Conservation (phyloP, 37 sponge, comb jelly and placozoan genomes). For the Crambe crambe region DNA sequence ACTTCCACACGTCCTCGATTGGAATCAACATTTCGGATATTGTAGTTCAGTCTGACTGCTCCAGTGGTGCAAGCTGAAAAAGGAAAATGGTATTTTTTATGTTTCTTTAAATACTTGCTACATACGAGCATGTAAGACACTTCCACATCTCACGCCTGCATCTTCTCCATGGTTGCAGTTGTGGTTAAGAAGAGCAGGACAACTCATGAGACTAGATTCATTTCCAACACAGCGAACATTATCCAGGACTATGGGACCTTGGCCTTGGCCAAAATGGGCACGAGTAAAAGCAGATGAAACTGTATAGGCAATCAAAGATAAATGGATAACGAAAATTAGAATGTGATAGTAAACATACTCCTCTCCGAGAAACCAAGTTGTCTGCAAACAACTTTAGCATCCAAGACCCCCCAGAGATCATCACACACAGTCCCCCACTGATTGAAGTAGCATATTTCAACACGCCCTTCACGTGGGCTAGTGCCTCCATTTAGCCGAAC, state of each 20-base stretch:
- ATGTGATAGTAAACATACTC: too few relatives aligned
- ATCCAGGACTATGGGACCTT: not conserved
- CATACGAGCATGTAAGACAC: not conserved
- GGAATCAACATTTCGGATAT: not conserved
- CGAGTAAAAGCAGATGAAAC: not conserved
- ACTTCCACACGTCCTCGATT: not conserved
- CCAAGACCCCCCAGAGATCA: not conserved
- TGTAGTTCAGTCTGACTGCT: not conserved
- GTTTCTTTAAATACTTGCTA: too few relatives aligned
- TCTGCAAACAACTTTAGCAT: conserved; percentile 10
- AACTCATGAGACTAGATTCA: not conserved
- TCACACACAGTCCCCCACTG: conserved; percentile 6
- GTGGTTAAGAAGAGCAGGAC: not conserved
- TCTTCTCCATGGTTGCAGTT: conserved; percentile 11
- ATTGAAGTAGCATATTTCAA: not conserved
- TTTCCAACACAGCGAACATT: not conserved
- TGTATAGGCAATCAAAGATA: too few relatives aligned
- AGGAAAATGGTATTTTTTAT: not conserved
- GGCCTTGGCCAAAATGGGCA: not conserved
- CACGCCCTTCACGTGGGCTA: not conserved
- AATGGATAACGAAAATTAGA: too few relatives aligned
- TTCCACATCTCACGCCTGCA: not conserved
- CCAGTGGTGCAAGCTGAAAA: not conserved
- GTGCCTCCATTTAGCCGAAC: conserved; percentile 3
- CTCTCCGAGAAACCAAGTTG: conserved; percentile 18